Conservation (phyloP, 2,888 invertebrate genomes). For the Caradrina clavipalpis region DNA sequence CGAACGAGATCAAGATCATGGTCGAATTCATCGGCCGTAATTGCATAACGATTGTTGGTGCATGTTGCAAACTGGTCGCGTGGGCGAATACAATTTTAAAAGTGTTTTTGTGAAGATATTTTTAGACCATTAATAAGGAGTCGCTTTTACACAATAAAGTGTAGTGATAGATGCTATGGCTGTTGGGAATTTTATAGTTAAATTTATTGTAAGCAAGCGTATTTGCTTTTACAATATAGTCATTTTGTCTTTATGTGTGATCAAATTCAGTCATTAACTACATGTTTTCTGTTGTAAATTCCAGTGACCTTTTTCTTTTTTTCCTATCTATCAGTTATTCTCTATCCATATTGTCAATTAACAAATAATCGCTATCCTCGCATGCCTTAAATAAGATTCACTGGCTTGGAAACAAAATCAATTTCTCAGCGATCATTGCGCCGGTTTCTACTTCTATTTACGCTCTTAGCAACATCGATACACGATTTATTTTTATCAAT, state of each 20-base stretch:
- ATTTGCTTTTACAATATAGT: not conserved
- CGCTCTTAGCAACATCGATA: conserved; percentile 47
- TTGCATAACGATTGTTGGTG: conserved; percentile 67
- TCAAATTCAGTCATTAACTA: not conserved
- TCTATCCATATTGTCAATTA: not conserved
- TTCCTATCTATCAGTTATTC: not conserved
- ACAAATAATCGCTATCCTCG: conserved; percentile 19
- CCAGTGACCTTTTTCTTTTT: not conserved
- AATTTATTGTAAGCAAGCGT: not conserved
- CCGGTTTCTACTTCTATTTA: conserved; percentile 41
- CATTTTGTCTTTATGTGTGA: not conserved
- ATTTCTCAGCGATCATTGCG: conserved; percentile 57
- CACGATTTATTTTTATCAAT: conserved; percentile 48
- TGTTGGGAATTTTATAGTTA: not conserved
- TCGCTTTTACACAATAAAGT: too few species aligned
- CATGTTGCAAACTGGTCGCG: conserved; percentile 57
- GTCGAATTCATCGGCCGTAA: conserved; percentile 70
- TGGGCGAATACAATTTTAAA: not conserved
- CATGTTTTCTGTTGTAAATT: not conserved
- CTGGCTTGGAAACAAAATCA: conserved; percentile 61
- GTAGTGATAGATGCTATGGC: not conserved
- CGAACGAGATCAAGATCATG: conserved; percentile 83
- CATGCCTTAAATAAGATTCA: conserved; percentile 27
- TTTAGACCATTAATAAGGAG: too few species aligned
- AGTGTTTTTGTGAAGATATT: too few species aligned